Percentiles rank a stretch among this genome's conserved stretches.
Evolutionary conservation across 1,140 invertebrate species (phyloP).

Genomic region (Pantala flavescens): DNA sequence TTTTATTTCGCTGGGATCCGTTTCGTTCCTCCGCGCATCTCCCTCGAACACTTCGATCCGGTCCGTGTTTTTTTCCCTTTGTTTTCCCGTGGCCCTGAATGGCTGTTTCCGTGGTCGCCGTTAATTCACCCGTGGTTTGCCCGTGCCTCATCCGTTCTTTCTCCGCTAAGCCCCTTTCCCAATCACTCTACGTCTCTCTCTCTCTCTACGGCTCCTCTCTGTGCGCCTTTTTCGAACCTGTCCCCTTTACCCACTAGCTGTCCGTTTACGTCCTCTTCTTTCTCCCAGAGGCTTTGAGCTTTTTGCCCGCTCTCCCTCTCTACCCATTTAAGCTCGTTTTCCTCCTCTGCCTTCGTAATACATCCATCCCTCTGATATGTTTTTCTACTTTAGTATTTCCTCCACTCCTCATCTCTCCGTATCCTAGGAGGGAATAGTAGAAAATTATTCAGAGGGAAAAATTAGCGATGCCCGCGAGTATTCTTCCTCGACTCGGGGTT

Average conservation of each 20-base stretch:
- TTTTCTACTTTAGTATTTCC: too few species aligned
- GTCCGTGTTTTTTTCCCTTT: background rate
- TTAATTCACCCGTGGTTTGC: slow-evolving; percentile 4
- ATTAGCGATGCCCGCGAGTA: too few species aligned
- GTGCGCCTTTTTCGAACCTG: background rate
- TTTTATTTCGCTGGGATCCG: too few species aligned
- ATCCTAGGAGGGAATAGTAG: too few species aligned
- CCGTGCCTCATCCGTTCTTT: background rate
- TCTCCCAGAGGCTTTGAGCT: background rate
- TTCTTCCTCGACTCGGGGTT: too few species aligned
- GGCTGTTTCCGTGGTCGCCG: background rate
- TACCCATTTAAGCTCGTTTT: too few species aligned
- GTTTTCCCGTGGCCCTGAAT: background rate
- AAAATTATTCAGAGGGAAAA: too few species aligned
- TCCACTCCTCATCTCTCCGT: too few species aligned
- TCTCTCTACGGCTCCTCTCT: background rate
- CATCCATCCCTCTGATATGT: too few species aligned
- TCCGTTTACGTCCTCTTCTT: background rate
- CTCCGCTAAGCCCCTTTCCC: background rate
- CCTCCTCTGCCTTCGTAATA: too few species aligned
- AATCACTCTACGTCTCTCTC: background rate
- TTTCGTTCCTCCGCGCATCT: too few species aligned
- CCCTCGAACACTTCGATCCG: background rate
- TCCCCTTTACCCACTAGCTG: background rate
- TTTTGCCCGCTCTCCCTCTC: too few species aligned